Conservation (phyloP, 2,888 invertebrate species). For the Hoplodrina blanda region DNA sequence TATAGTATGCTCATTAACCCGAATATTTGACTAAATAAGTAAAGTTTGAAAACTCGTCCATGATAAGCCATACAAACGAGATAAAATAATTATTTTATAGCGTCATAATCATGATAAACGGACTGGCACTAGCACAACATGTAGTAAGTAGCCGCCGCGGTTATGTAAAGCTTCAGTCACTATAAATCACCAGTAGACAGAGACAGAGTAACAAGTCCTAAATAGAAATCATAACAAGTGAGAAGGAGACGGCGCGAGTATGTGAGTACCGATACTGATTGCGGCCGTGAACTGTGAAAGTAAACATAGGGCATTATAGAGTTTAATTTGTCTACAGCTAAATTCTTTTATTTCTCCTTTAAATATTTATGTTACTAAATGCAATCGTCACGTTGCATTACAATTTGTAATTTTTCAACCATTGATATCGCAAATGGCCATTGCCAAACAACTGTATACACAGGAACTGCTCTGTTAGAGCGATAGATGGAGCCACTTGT, state of each 20-base stretch:
- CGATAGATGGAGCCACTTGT: conserved; percentile 70
- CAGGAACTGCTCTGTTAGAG: conserved; percentile 48
- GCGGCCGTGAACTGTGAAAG: conserved; percentile 84
- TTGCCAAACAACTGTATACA: conserved; percentile 61
- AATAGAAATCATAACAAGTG: conserved; percentile 38
- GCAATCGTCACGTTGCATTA: conserved; percentile 51
- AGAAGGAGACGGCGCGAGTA: conserved; percentile 66
- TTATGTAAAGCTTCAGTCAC: conserved; percentile 75
- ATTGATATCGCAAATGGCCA: conserved; percentile 49
- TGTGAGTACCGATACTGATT: conserved; percentile 64
- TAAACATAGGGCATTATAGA: conserved; percentile 79
- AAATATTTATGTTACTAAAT: conserved; percentile 55
- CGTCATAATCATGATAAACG: conserved; percentile 83
- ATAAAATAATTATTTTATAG: conserved; percentile 85
- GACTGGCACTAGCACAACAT: conserved; percentile 76
- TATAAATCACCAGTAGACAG: conserved; percentile 82
- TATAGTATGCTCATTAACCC: conserved; percentile 30
- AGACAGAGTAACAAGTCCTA: conserved; percentile 65
- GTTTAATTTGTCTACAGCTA: conserved; percentile 73
- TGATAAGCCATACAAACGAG: conserved; percentile 74
- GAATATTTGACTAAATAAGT: conserved; percentile 39
- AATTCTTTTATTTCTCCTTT: conserved; percentile 67
- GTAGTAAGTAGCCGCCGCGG: conserved; percentile 80
- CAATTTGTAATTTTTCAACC: conserved; percentile 40
- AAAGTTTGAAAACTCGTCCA: conserved; percentile 60